Evolutionary conservation across 2,888 invertebrate genomes (phyloP), one percentile per base, ranked within the genome.

Genomic region (Athetis lepigone): DNA sequence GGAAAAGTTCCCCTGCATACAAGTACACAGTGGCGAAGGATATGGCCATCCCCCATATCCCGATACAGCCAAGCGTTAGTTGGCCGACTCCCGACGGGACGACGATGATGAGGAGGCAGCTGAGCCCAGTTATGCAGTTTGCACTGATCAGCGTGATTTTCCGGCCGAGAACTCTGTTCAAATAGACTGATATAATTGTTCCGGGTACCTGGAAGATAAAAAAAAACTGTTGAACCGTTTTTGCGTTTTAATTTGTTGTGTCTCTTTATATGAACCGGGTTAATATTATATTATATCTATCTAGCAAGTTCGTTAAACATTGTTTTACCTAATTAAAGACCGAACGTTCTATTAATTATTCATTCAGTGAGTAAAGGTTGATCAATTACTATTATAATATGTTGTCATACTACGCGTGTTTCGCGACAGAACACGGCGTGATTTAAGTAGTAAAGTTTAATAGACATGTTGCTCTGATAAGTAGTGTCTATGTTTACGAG

Each of bases 1-100:
- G 98, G 87, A 98, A 98, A 13, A 98, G 88, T 90, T 98, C 98
- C 0, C 98, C 98, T 0, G 97, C 97, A 88, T 97, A 98, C 16
- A 98, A 95, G 87, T 98, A 98, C 4, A 97, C 97, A 2, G 97
- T 97, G 1, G 98, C 97, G 86, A 98, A 99, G 1, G 97, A 96
- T 42, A 98, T 96, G 16, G 98, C 97, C 89, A 98, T 96, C 11
- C 98, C 98, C 84, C 97, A 97, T 69, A 98, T 96, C 0, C 97
- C 98, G 42, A 97, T 87, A 72, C 97, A 96, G 37, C 97, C 97
- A 39, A 98, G 95, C 7, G 96, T 90, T 2, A 97, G 92, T 73
- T 96, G 95, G 39, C 87, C 84, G 25, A 95, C 95, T 9, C 92
- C 90, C 0, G 95, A 93, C 3, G 94, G 93, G 4, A 96, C 92